These are phyloP conservation scores for Scolanthus callimorphus DNA, from an alignment of 92 coral and sea anemone species.

Conservation along the genomic window DNA sequence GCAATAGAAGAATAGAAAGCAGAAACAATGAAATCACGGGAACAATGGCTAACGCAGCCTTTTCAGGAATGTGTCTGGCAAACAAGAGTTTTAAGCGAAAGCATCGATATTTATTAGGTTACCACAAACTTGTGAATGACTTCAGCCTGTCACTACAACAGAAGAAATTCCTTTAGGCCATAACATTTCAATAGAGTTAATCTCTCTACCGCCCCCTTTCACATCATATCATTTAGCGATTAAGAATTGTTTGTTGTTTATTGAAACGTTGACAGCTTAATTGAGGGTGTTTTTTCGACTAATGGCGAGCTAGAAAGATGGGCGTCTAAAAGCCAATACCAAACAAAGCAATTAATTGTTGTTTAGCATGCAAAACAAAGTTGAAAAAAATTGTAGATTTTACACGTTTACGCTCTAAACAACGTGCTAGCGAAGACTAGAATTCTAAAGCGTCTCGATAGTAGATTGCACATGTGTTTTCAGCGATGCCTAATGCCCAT, in stretches of 20 bases:
- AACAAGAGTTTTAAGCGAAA: not conserved
- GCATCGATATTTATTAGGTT: not conserved
- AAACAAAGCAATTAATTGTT: conserved; percentile 19
- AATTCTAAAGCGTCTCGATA: too few relatives aligned
- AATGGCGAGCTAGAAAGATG: conserved; percentile 7
- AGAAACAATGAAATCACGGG: conserved; percentile 2
- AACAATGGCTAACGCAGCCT: not conserved
- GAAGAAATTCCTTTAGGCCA: not conserved
- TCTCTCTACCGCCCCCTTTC: conserved; percentile 26
- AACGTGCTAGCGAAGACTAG: too few relatives aligned
- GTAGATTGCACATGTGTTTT: too few relatives aligned
- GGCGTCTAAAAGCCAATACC: conserved; percentile 18
- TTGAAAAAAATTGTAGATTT: too few relatives aligned
- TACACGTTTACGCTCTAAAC: too few relatives aligned
- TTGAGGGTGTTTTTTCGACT: conserved; percentile 8
- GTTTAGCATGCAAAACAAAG: conserved; percentile 1
- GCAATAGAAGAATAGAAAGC: not conserved
- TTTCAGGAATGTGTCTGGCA: not conserved
- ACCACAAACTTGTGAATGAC: not conserved
- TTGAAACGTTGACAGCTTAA: conserved; percentile 17
- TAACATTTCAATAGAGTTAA: conserved; percentile 12
- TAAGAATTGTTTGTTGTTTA: conserved; percentile 9
- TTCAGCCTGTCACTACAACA: not conserved
- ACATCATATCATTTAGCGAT: conserved; percentile 14
- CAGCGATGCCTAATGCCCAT: too few relatives aligned